Conservation (phyloP, 2,888 invertebrate genomes). For the Trilocha varians region DNA sequence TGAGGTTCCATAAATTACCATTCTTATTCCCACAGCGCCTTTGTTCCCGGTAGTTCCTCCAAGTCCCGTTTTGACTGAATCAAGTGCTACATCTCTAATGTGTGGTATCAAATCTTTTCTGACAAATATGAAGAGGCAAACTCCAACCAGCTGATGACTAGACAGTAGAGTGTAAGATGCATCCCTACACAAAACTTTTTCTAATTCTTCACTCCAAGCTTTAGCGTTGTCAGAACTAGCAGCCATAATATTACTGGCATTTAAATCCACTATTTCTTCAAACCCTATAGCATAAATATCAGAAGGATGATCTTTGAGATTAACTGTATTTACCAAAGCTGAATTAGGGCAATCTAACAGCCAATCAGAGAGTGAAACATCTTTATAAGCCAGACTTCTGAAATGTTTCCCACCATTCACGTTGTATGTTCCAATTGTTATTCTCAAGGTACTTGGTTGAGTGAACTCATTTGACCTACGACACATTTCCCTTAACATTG, state of each 20-base stretch:
- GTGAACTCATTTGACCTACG: slow-evolving; percentile 86
- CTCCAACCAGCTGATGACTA: slow-evolving; percentile 96
- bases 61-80: slow-evolving; percentile 97
- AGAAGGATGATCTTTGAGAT: slow-evolving; percentile 75
- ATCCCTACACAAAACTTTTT: slow-evolving; percentile 92
- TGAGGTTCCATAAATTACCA: slow-evolving; percentile 93
- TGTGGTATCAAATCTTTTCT: slow-evolving; percentile 90
- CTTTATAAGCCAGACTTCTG: slow-evolving; percentile 94
- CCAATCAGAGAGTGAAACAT: slow-evolving; percentile 90
- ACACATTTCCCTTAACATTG: slow-evolving; percentile 88
- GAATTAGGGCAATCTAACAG: slow-evolving; percentile 85
- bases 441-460: slow-evolving; percentile 78
- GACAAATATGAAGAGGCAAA: slow-evolving; percentile 96
- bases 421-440: slow-evolving; percentile 97
- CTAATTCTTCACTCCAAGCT: slow-evolving; percentile 95
- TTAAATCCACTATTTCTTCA: slow-evolving; percentile 99
- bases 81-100: slow-evolving; percentile 93
- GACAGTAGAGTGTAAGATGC: slow-evolving; percentile 91
- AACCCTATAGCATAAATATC: slow-evolving; percentile 99
- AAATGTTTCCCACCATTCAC: slow-evolving; percentile 99
- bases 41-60: slow-evolving; percentile 99
- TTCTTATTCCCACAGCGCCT: slow-evolving; percentile 94
- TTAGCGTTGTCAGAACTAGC: slow-evolving; percentile 92
- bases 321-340: slow-evolving; percentile 57
- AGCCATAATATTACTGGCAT: slow-evolving; percentile 98